Evolutionary conservation across 2,113 vertebrate genomes (phyloP).

Genomic region (Neoarius graeffei): DNA sequence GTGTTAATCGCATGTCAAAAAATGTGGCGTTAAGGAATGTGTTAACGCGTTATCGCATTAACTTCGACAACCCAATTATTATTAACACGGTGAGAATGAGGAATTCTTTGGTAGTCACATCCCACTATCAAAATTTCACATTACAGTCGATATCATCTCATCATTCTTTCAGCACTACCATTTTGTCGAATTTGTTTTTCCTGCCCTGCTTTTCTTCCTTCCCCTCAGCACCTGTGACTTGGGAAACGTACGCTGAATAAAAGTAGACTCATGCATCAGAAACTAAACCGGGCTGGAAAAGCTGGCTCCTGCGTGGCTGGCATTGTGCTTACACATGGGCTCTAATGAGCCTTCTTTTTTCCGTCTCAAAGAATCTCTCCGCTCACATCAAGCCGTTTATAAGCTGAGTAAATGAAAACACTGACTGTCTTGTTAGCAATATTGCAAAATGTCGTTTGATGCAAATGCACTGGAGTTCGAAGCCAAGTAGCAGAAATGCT

Average conservation of each 20-base stretch:
- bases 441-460: constrained; percentile 71
- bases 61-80: too few relatives aligned
- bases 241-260: neutral
- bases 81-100: neutral
- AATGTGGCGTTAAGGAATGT: too few relatives aligned
- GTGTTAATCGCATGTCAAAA: too few relatives aligned
- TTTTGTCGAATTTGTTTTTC: neutral
- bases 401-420: constrained; percentile 66
- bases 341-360: constrained; percentile 12
- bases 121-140: neutral
- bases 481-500: constrained; percentile 57
- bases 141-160: neutral
- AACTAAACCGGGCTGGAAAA: neutral
- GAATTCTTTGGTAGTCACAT: neutral
- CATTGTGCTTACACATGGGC: constrained; percentile 6
- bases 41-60: too few relatives aligned
- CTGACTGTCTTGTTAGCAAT: constrained; percentile 60
- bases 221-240: neutral
- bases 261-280: neutral
- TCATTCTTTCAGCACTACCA: neutral
- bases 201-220: neutral
- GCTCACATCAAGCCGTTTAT: constrained; percentile 45
- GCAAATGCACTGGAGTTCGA: constrained; percentile 68
- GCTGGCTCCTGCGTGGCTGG: constrained; percentile 8
- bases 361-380: constrained; percentile 7